A percentile compares a stretch with the other conserved stretches of the same genome.
These are phyloP conservation scores for Prostheceraeus crozeri DNA, from an alignment of 2,888 invertebrate genomes.

Conservation along the genomic window DNA sequence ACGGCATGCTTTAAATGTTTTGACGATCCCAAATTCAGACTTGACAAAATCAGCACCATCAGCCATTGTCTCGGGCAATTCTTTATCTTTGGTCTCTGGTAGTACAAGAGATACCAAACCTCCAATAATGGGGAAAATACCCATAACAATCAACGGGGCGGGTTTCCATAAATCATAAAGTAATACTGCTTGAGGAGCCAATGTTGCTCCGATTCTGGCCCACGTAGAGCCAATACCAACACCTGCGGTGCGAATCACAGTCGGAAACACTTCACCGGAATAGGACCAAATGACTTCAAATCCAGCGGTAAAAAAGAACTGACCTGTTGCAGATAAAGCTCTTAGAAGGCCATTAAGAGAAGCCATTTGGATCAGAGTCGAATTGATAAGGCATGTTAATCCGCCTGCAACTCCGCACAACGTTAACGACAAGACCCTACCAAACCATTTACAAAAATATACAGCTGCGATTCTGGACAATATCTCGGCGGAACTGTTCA, in stretches of 20 bases:
- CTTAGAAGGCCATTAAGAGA: no score
- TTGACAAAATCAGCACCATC: no score
- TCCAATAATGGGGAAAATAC: not conserved
- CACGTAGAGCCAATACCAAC: constrained; percentile 20
- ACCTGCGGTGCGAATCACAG: constrained; percentile 24
- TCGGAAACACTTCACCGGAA: constrained; percentile 28
- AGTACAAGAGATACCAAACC: constrained; percentile 1
- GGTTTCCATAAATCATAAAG: constrained; percentile 25
- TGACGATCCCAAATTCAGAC: no score
- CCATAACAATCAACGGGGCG: constrained; percentile 20
- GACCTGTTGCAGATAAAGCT: not conserved
- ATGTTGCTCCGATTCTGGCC: constrained; percentile 18
- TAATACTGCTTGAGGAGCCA: constrained; percentile 6
- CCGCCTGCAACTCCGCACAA: constrained; percentile 2
- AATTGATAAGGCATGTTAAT: not conserved
- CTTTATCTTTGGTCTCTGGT: constrained; percentile 15
- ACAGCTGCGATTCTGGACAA: constrained; percentile 11
- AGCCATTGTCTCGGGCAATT: constrained; percentile 5
- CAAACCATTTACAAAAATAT: not conserved
- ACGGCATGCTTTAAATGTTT: no score
- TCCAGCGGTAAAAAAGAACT: constrained; percentile 27
- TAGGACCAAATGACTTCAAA: constrained; percentile 29
- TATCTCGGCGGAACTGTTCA: not conserved
- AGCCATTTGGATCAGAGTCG: constrained; percentile 15
- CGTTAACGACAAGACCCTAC: constrained; percentile 1